These are phyloP conservation scores for Eira barbara DNA, from an alignment of 2,113 vertebrate genomes.

Conservation along the genomic window DNA sequence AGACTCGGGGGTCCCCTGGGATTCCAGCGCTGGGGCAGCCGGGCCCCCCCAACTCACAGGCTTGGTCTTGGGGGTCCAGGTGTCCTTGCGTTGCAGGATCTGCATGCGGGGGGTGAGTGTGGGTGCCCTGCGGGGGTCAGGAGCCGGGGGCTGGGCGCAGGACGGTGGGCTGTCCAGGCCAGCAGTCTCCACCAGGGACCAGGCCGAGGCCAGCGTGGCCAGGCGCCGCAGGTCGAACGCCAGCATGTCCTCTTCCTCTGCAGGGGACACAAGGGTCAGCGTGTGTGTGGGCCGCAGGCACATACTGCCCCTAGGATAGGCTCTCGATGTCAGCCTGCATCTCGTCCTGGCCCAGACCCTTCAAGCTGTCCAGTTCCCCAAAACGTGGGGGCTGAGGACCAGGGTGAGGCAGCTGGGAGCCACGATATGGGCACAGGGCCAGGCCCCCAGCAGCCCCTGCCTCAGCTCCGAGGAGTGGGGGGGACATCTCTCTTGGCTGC, in stretches of 20 bases:
- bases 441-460: neutral
- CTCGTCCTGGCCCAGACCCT: neutral
- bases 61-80: constrained; percentile 94
- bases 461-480: neutral
- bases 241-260: constrained; percentile 88
- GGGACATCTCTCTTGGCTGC: neutral
- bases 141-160: constrained; percentile 53
- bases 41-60: constrained; percentile 85
- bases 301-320: neutral
- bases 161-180: constrained; percentile 74
- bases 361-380: neutral
- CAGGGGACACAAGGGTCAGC: fast-evolving
- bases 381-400: fast-evolving
- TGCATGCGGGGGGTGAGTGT: constrained; percentile 84
- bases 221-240: constrained; percentile 93
- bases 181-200: constrained; percentile 86
- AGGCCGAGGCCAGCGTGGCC: constrained; percentile 93
- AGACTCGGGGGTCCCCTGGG: too few relatives aligned
- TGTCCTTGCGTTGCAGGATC: constrained; percentile 92
- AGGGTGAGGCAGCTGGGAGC: neutral
- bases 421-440: fast-evolving
- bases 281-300: fast-evolving
- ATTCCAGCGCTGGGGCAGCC: fast-evolving
- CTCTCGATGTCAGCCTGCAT: fast-evolving
- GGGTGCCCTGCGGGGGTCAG: constrained; percentile 70